phyloP scores from a whole-genome alignment of 2,113 vertebrate species.

The Corynorhinus townsendii region DNA sequence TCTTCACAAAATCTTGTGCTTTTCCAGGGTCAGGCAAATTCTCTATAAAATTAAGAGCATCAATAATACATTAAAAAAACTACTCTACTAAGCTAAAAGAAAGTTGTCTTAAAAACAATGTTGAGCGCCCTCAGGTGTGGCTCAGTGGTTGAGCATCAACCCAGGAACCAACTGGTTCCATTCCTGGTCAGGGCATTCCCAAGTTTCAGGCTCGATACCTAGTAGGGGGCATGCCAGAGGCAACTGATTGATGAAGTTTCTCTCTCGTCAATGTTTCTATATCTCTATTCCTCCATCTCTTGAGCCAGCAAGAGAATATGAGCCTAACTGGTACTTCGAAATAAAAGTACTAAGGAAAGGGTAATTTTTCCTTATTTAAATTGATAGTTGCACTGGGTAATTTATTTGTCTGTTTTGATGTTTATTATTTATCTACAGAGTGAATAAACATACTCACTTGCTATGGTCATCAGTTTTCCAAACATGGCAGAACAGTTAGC shows the following conservation, averaged over 20 bases:
- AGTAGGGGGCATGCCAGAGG: neutral
- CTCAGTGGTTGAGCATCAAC: neutral
- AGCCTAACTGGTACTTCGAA: neutral
- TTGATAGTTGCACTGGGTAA: neutral
- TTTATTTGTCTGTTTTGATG: neutral
- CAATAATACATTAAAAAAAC: conserved; percentile 16
- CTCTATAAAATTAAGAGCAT: conserved; percentile 82
- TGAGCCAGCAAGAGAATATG: neutral
- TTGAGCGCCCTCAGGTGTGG: neutral
- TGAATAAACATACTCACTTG: conserved; percentile 88
- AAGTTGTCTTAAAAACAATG: conserved; percentile 19
- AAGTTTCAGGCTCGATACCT: neutral
- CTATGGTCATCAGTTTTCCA: conserved; percentile 97
- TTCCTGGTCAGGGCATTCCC: neutral
- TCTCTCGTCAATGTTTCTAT: neutral
- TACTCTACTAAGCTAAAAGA: neutral
- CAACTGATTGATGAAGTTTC: neutral
- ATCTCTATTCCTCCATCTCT: neutral
- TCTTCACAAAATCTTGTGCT: conserved; percentile 99
- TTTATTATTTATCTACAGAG: neutral
- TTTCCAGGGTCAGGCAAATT: conserved; percentile 98
- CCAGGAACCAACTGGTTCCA: neutral
- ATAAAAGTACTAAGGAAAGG: neutral
- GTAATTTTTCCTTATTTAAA: neutral
- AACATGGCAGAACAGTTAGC: conserved; percentile 96